phyloP scores from a whole-genome alignment of 2,113 vertebrate genomes.

The Spermophilus dauricus region DNA sequence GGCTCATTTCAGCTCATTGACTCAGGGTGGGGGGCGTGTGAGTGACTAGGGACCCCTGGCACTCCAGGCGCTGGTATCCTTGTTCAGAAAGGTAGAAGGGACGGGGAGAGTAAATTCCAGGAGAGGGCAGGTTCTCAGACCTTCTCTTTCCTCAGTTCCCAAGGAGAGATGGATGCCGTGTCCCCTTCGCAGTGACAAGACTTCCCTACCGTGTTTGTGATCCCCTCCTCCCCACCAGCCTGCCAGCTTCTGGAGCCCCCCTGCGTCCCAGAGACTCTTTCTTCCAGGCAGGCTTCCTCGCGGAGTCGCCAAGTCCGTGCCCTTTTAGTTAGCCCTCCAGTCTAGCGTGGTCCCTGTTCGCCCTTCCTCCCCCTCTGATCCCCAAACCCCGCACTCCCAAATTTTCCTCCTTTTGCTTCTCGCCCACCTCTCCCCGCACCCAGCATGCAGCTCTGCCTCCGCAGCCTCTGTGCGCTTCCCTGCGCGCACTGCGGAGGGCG shows the following conservation, averaged over 20 bases:
- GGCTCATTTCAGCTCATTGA: slow-evolving; percentile 26
- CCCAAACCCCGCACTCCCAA: background rate
- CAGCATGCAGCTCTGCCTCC: slow-evolving; percentile 75
- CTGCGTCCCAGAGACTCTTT: slow-evolving; percentile 70
- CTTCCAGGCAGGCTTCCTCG: slow-evolving; percentile 69
- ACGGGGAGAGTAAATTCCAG: background rate
- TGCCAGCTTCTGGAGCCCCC: slow-evolving; percentile 81
- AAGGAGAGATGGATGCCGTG: slow-evolving; percentile 81
- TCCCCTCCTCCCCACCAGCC: slow-evolving; percentile 70
- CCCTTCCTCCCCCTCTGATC: background rate
- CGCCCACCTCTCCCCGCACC: slow-evolving; percentile 39
- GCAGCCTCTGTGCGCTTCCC: slow-evolving; percentile 54
- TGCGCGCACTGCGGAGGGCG: slow-evolving; percentile 67
- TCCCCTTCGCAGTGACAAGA: slow-evolving; percentile 81
- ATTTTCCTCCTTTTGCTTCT: slow-evolving; percentile 39
- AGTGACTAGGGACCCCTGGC: background rate
- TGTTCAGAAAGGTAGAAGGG: background rate
- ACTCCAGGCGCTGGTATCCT: background rate
- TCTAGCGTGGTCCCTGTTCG: background rate
- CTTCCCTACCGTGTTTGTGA: slow-evolving; percentile 81
- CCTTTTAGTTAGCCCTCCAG: slow-evolving; percentile 62
- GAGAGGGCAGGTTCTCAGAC: slow-evolving; percentile 43
- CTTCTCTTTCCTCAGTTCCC: slow-evolving; percentile 70
- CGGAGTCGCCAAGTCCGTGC: slow-evolving; percentile 58
- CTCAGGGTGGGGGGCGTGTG: background rate